Evolutionary conservation across 2,113 vertebrate genomes (phyloP), one percentile per base, ranked within the genome.

Genomic region (Dicerorhinus sumatrensis): DNA sequence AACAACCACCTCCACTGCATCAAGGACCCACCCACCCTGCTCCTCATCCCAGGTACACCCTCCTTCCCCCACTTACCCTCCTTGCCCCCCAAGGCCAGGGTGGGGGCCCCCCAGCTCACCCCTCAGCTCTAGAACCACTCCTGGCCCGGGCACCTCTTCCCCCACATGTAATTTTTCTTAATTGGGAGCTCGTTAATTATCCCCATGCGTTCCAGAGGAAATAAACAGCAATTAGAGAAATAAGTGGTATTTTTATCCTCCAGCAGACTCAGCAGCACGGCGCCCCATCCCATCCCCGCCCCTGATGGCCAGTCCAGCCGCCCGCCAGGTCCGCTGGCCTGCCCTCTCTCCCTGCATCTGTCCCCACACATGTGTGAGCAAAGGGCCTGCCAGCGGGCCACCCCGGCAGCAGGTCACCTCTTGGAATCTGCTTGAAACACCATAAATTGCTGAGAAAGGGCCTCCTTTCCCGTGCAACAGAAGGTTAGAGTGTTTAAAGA

Each of bases 401-500:
- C 46, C 83, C 83, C 21, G 77, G 97, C 97, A 97, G 98, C 98
- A 97, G 97, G 96, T 92, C 39, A 70, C 93, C 98, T 46, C 97
- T 92, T 96, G 63, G 97, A 97, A 98, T 97, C 97, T 56, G 56
- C 33, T 46, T 97, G 97, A 98, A 97, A 97, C 98, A 69, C 89
- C 98, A 96, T 97, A 97, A 98, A 97, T 98, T 85, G 97, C 97
- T 94, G 97, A 96, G 98, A 98, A 98, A 98, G 98, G 97, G 97
- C 97, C 98, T 95, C 89, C 96, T 98, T 98, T 94, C 93, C 96
- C 0, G 1, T 86, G 89, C 97, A 94, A 97, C 98, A 99, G 98
- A 99, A 99, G 98, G 98, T 98, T 98, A 96, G 97, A 70, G 77
- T 76, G 89, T 97, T 98, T 99, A 98, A 98, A 98, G 98, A 97